phyloP scores from a whole-genome alignment of 2,113 vertebrate species.

The Procapra przewalskii region DNA sequence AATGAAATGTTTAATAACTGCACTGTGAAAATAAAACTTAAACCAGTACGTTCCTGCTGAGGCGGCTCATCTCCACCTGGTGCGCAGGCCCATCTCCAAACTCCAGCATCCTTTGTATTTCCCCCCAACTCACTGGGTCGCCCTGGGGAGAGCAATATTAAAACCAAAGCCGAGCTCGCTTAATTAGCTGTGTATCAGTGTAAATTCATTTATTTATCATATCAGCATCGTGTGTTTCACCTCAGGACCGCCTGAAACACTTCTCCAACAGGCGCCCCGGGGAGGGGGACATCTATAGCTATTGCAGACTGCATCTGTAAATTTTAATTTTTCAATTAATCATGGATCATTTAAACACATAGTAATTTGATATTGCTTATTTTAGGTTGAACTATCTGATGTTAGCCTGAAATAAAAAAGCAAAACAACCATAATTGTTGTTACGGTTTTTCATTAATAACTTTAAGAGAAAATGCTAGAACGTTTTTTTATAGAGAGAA shows the following conservation, averaged over 20 bases:
- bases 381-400: background rate
- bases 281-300: background rate
- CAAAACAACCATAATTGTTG: background rate
- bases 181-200: slow-evolving; percentile 49
- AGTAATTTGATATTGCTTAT: background rate
- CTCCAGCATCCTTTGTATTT: background rate
- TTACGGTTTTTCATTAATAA: slow-evolving; percentile 44
- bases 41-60: slow-evolving; percentile 38
- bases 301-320: background rate
- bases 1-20: slow-evolving; percentile 75
- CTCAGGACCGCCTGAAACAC: background rate
- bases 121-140: background rate
- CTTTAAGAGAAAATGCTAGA: slow-evolving; percentile 44
- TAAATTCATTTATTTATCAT: slow-evolving; percentile 18
- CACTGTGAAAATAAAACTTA: slow-evolving; percentile 66
- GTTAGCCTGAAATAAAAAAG: slow-evolving; percentile 16
- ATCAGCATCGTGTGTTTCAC: background rate
- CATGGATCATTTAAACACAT: background rate
- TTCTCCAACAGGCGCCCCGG: background rate
- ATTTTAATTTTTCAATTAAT: slow-evolving; percentile 35
- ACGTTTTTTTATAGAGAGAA: slow-evolving; percentile 25
- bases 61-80: background rate
- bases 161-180: background rate
- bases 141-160: slow-evolving; percentile 43
- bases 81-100: background rate